Evolutionary conservation across 2,113 vertebrate genomes (phyloP).

Genomic region (Plotosus lineatus): DNA sequence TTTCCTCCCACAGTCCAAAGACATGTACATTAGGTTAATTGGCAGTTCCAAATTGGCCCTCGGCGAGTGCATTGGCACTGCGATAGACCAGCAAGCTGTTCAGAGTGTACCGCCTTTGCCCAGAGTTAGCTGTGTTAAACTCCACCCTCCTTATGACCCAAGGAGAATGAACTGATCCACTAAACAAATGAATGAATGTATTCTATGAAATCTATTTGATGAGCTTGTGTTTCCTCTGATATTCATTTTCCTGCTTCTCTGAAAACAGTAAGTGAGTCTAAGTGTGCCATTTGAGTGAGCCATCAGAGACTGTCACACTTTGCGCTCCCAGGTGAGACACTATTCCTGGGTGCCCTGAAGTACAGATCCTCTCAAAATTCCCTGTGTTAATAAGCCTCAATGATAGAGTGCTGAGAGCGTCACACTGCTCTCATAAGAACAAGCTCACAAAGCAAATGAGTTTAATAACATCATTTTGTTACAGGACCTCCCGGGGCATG

Average conservation of each 20-base stretch:
- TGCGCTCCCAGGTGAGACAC: slow-evolving; percentile 40
- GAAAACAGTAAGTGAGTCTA: slow-evolving; percentile 39
- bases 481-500: slow-evolving; percentile 25
- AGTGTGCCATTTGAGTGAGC: slow-evolving; percentile 47
- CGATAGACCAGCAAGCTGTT: too few relatives aligned
- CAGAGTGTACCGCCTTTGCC: too few relatives aligned
- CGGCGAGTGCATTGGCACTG: too few relatives aligned
- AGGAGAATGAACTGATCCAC: too few relatives aligned
- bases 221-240: not conserved
- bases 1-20: too few relatives aligned
- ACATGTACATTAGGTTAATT: too few relatives aligned
- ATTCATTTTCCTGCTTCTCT: not conserved
- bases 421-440: slow-evolving; percentile 32
- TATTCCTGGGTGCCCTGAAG: slow-evolving; percentile 48
- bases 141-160: too few relatives aligned
- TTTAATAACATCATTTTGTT: slow-evolving; percentile 39
- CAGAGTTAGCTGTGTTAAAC: too few relatives aligned
- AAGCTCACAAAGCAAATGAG: slow-evolving; percentile 47
- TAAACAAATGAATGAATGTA: too few relatives aligned
- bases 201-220: not conserved
- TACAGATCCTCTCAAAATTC: slow-evolving; percentile 44
- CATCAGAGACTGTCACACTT: slow-evolving; percentile 50
- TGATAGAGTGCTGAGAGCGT: slow-evolving; percentile 39
- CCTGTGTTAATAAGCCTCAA: slow-evolving; percentile 47
- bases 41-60: too few relatives aligned